Percentiles rank a stretch among this genome's conserved stretches.
Conservation (phyloP, 2,888 invertebrate genomes). For the Temnothorax ravouxi region DNA sequence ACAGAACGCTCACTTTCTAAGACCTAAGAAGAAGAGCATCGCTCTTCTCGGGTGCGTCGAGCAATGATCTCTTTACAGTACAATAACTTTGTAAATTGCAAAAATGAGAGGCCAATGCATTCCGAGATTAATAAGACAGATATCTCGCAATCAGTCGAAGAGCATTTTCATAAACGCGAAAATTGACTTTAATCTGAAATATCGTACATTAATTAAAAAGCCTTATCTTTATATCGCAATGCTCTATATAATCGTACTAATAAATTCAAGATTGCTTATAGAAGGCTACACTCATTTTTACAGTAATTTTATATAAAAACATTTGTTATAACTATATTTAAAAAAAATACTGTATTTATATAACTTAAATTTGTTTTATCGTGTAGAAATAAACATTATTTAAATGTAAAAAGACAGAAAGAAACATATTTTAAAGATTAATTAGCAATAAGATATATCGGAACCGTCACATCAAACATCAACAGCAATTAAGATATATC, state of each 20-base stretch:
- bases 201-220: neutral
- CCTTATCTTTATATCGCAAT: neutral
- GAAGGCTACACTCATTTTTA: neutral
- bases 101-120: neutral
- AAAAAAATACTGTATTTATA: neutral
- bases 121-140: neutral
- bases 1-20: constrained; percentile 36
- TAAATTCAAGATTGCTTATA: neutral
- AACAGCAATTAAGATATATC: neutral
- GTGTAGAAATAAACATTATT: neutral
- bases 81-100: constrained; percentile 10
- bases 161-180: neutral
- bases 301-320: neutral
- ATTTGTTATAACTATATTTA: neutral
- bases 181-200: neutral
- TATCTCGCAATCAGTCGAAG: neutral
- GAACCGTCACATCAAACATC: neutral
- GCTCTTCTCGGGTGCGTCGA: neutral
- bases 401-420: neutral
- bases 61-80: neutral
- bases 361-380: neutral
- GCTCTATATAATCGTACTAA: neutral
- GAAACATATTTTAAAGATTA: neutral
- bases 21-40: constrained; percentile 3
- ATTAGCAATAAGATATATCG: neutral